These are phyloP conservation scores for Peucedramus taeniatus DNA, from an alignment of 2,113 vertebrate species.

Conservation along the genomic window DNA sequence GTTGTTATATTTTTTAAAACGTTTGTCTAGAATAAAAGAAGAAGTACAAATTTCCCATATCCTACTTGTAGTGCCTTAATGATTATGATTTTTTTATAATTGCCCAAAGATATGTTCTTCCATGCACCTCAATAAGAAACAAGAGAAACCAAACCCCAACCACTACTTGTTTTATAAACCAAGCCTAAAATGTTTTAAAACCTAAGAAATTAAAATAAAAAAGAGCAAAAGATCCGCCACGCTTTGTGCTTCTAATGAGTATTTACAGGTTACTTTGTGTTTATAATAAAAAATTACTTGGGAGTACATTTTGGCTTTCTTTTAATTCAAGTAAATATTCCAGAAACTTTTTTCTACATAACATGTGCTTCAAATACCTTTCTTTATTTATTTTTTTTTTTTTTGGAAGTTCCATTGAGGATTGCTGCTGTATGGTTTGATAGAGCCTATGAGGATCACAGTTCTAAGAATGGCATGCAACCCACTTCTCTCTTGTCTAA, in stretches of 20 bases:
- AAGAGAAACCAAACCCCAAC: background rate
- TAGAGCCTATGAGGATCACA: background rate
- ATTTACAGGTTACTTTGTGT: background rate
- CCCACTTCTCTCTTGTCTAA: background rate
- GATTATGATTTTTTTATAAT: background rate
- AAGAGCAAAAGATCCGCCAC: background rate
- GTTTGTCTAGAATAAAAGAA: background rate
- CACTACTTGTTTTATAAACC: background rate
- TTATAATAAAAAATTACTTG: background rate
- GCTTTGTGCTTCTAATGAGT: background rate
- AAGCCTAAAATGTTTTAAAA: background rate
- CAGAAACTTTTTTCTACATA: background rate
- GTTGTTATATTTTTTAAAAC: background rate
- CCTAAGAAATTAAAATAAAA: background rate
- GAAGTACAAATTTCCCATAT: background rate
- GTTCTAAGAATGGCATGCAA: background rate
- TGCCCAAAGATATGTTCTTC: background rate
- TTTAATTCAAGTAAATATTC: background rate
- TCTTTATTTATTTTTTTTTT: background rate
- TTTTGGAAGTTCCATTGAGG: background rate
- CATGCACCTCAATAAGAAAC: background rate
- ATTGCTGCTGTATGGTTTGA: background rate
- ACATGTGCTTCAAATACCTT: background rate
- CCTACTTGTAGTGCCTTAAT: background rate
- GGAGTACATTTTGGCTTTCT: background rate